phyloP scores from a whole-genome alignment of 2,888 invertebrate species.

The Campoplex capitator region DNA sequence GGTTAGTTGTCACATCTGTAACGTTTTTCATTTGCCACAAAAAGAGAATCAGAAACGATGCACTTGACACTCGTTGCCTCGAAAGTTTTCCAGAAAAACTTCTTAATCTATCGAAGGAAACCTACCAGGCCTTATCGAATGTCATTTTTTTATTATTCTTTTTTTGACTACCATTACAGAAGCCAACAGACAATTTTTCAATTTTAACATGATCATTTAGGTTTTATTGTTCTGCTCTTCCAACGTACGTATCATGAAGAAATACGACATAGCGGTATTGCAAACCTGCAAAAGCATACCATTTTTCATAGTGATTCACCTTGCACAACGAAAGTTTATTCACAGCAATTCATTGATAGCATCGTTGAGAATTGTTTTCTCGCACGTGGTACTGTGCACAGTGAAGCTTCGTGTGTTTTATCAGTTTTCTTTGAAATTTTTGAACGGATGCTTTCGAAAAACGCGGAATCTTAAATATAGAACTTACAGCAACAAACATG shows the following conservation, averaged over 20 bases:
- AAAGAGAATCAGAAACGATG: not conserved
- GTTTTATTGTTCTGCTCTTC: slow-evolving; percentile 23
- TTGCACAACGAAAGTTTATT: not conserved
- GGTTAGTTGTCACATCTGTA: not conserved
- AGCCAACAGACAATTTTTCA: not conserved
- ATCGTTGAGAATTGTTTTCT: too few relatives aligned
- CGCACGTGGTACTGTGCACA: too few relatives aligned
- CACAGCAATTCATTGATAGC: not conserved
- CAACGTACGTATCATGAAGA: slow-evolving; percentile 59
- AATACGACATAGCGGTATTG: slow-evolving; percentile 65
- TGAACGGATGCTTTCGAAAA: not conserved
- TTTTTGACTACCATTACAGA: not conserved
- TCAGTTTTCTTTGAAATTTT: not conserved
- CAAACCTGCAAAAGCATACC: slow-evolving; percentile 15
- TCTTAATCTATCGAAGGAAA: not conserved
- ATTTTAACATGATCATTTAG: not conserved
- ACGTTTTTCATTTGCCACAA: not conserved
- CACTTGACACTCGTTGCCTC: too few relatives aligned
- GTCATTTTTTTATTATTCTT: not conserved
- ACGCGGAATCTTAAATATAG: not conserved
- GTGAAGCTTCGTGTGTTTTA: too few relatives aligned
- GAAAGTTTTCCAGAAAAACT: too few relatives aligned
- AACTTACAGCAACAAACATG: slow-evolving; percentile 65
- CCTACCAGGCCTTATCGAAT: not conserved
- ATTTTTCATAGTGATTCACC: too few relatives aligned